These are phyloP conservation scores for Suncus etruscus DNA, from an alignment of 2,113 vertebrate genomes.

Conservation along the genomic window DNA sequence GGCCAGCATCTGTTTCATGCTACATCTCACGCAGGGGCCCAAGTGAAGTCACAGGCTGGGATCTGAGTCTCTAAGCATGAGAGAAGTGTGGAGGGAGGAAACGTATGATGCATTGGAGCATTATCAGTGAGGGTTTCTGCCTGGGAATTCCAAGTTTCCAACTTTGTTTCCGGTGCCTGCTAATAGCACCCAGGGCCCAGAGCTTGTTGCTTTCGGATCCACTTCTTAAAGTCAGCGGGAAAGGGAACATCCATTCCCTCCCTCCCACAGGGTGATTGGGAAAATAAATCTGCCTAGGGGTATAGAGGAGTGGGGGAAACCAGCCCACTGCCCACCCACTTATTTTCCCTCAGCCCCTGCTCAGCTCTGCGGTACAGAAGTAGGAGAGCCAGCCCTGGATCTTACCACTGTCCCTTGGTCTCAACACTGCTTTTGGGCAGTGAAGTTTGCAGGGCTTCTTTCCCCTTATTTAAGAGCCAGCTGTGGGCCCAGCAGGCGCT, in stretches of 20 bases:
- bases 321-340: slow-evolving; percentile 26
- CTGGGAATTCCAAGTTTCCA: too few species aligned
- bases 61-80: too few species aligned
- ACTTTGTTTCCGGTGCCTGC: too few species aligned
- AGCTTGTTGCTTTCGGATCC: neutral
- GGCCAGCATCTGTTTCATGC: too few species aligned
- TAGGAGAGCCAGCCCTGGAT: neutral
- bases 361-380: slow-evolving; percentile 65
- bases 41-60: too few species aligned
- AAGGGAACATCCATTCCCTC: neutral
- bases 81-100: too few species aligned
- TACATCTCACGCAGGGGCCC: too few species aligned
- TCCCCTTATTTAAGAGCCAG: neutral
- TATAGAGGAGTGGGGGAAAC: neutral
- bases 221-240: neutral
- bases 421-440: neutral
- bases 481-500: too few species aligned
- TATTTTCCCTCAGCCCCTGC: slow-evolving; percentile 12
- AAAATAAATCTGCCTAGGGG: neutral
- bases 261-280: neutral
- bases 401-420: neutral
- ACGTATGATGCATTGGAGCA: too few species aligned
- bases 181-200: too few species aligned
- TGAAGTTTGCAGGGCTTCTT: slow-evolving; percentile 20
- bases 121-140: too few species aligned